Evolutionary conservation across 2,888 invertebrate genomes (phyloP).

Genomic region (Autographa pulchrina): DNA sequence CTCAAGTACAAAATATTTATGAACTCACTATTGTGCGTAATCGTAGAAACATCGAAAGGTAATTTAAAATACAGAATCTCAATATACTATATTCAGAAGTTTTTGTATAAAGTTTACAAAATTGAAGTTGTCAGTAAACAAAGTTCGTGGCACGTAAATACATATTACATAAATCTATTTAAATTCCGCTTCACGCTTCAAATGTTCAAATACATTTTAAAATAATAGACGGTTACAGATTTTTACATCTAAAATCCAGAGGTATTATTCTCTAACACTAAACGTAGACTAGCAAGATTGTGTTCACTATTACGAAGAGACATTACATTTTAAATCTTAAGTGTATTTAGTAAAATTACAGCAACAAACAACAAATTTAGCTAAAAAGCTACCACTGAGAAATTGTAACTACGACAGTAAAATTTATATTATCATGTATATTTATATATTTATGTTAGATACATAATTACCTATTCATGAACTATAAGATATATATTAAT

Average conservation of each 20-base stretch:
- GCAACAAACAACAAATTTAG: constrained; percentile 73
- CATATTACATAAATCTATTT: constrained; percentile 16
- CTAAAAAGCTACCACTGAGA: constrained; percentile 70
- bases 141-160: constrained; percentile 27
- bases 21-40: constrained; percentile 35
- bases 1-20: constrained; percentile 35
- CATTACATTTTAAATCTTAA: constrained; percentile 49
- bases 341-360: constrained; percentile 63
- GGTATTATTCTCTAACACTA: constrained; percentile 79
- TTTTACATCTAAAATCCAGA: constrained; percentile 73
- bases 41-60: constrained; percentile 16
- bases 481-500: constrained; percentile 17
- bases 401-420: constrained; percentile 43
- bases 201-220: constrained; percentile 32
- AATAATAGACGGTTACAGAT: constrained; percentile 49
- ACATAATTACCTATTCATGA: constrained; percentile 20
- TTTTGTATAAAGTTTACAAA: constrained; percentile 25
- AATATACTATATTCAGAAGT: constrained; percentile 17
- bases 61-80: constrained; percentile 18
- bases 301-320: constrained; percentile 74
- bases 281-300: constrained; percentile 83
- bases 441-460: constrained; percentile 24
- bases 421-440: constrained; percentile 21
- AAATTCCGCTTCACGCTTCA: constrained; percentile 23
- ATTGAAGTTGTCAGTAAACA: constrained; percentile 9